Conservation (phyloP, 1,140 invertebrate species). For the Coelopa frigida region DNA sequence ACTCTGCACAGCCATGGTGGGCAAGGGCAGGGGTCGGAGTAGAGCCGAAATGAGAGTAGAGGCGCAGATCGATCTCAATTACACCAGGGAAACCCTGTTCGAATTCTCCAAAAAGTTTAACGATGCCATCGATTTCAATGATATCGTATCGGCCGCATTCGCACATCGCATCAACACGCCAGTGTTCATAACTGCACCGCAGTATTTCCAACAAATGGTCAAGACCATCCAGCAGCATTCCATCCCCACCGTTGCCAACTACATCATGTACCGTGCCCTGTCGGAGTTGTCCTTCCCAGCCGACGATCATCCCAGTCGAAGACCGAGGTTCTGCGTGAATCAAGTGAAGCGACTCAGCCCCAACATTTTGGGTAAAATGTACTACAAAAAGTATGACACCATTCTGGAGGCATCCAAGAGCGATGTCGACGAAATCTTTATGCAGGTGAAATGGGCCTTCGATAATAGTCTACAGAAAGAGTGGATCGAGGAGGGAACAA, state of each 20-base stretch:
- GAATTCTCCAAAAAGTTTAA: conserved; percentile 18
- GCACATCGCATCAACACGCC: conserved; percentile 21
- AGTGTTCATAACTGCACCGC: conserved; percentile 29
- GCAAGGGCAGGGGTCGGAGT: conserved; percentile 11
- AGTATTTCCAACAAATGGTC: conserved; percentile 27
- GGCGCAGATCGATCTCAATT: conserved; percentile 19
- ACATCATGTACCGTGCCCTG: conserved; percentile 35
- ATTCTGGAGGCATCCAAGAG: conserved; percentile 15
- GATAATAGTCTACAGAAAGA: conserved; percentile 21
- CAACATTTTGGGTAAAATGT: conserved; percentile 28
- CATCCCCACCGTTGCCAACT: conserved; percentile 28
- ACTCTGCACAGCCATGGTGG: conserved; percentile 23
- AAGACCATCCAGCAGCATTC: conserved; percentile 24
- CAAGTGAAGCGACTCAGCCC: conserved; percentile 22
- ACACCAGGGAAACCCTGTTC: conserved; percentile 21
- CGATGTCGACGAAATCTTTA: conserved; percentile 12
- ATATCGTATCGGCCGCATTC: conserved; percentile 21
- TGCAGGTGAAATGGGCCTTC: conserved; percentile 18
- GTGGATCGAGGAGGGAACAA: conserved; percentile 30
- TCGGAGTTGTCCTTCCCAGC: conserved; percentile 25
- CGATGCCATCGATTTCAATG: conserved; percentile 21
- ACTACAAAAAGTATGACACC: conserved; percentile 20
- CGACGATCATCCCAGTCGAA: conserved; percentile 15
- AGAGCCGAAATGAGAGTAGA: conserved; percentile 14
- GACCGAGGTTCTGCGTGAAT: conserved; percentile 21